Evolutionary conservation across 2,888 invertebrate genomes (phyloP), one percentile per base, ranked within the genome.

Genomic region (Pandemis corylana): DNA sequence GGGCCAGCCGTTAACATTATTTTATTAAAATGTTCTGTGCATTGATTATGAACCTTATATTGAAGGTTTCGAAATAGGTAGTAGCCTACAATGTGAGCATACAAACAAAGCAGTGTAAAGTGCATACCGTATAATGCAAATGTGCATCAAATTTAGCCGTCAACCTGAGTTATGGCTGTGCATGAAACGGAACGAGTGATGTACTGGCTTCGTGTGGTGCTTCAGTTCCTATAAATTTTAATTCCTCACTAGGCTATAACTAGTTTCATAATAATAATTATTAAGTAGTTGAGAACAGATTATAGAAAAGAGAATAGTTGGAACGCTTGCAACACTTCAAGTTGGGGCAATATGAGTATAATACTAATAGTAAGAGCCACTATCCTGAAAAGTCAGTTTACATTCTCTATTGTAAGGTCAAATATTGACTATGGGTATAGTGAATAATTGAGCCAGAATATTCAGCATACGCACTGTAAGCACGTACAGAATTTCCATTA

Each of bases 61-160:
- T 51, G 7, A 6, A n/a, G n/a, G n/a, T 51, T 51, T n/a, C n/a
- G 13, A 49, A 49, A 49, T n/a, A 6, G 44, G 49, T 5, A 65
- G 7, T 15, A 36, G 12, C 12, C 12, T 46, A 7, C 7, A 46
- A 12, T 13, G 49, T 20, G 56, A 13, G 46, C 64, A 7, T n/a
- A 65, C 28, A 65, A 65, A 65, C 49, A 49, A 49, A 28, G 64
- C 49, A 49, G 46, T 67, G 62, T 71, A 75, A 75, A 62, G 62
- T 71, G 51, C 51, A 61, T 42, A 59, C 65, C 72, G 63, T 49
- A 63, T 65, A 66, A 67, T 67, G 65, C 70, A 67, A 71, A 75
- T 71, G 66, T 67, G 71, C 70, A 75, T 75, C 75, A 75, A 71
- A 75, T 75, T 75, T 75, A 71, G 66, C 75, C 75, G 75, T 75